phyloP scores from a whole-genome alignment of 2,113 vertebrate genomes.

The Pardalotus punctatus region DNA sequence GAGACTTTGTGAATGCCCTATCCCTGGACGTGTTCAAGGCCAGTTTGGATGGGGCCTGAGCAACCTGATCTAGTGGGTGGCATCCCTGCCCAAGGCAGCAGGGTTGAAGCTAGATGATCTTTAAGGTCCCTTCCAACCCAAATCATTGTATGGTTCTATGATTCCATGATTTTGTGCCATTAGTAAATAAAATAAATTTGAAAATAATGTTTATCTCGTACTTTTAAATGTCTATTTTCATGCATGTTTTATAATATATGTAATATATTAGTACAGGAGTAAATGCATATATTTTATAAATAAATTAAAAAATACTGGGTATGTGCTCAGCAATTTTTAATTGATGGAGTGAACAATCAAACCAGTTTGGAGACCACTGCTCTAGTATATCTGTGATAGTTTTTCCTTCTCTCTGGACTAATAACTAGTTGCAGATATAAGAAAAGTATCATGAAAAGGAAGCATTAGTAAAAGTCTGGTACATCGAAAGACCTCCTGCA shows the following conservation, averaged over 20 bases:
- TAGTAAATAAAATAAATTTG: not conserved
- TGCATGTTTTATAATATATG: not conserved
- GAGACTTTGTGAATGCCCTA: too few species aligned
- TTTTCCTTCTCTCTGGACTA: not conserved
- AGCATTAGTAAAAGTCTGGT: not conserved
- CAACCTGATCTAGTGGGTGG: not conserved
- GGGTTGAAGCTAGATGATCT: not conserved
- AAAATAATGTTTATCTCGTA: not conserved
- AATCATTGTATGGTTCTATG: not conserved
- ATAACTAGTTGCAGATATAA: not conserved
- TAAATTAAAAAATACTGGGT: not conserved
- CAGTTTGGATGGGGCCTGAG: not conserved
- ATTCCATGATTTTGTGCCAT: not conserved
- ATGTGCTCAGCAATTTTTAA: not conserved
- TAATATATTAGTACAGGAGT: not conserved
- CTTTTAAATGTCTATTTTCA: not conserved
- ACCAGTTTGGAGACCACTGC: not conserved
- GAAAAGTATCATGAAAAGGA: not conserved
- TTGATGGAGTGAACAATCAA: not conserved
- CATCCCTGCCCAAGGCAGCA: not conserved
- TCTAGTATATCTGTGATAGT: not conserved
- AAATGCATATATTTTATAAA: not conserved
- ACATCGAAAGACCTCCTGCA: not conserved
- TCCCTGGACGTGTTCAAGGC: not conserved
- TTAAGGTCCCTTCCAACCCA: not conserved